phyloP scores from a whole-genome alignment of 2,113 vertebrate species.

The Herpetotheres cachinnans region DNA sequence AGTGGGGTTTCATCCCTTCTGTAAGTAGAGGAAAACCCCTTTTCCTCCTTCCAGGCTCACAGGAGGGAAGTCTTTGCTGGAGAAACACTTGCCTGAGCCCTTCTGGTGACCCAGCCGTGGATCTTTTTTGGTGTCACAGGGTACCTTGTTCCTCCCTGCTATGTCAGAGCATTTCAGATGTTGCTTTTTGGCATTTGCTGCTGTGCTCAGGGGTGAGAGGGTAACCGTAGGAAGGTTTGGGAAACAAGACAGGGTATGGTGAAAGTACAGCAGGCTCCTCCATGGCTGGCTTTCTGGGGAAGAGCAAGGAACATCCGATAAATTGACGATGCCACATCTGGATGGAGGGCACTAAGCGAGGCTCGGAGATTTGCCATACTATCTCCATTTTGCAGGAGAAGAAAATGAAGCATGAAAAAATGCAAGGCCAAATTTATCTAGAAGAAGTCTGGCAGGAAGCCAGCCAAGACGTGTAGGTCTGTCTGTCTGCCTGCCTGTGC shows the following conservation, averaged over 20 bases:
- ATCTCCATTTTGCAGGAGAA: rapidly evolving
- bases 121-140: not conserved
- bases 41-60: not conserved
- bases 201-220: not conserved
- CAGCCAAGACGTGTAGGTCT: rapidly evolving
- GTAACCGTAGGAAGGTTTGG: rapidly evolving
- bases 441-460: not conserved
- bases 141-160: not conserved
- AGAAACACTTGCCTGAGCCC: not conserved
- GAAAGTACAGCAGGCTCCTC: not conserved
- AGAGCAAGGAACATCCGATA: not conserved
- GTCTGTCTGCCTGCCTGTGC: not conserved
- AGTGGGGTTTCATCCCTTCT: not conserved
- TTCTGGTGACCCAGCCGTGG: not conserved
- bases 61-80: not conserved
- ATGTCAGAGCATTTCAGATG: not conserved
- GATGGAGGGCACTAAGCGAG: not conserved
- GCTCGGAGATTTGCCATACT: rapidly evolving
- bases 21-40: not conserved
- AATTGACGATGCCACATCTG: not conserved
- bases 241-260: not conserved
- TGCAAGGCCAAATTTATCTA: not conserved
- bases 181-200: not conserved
- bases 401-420: rapidly evolving
- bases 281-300: not conserved